Conservation (phyloP, 2,113 vertebrate species). For the Myanophis thanlyinensis region DNA sequence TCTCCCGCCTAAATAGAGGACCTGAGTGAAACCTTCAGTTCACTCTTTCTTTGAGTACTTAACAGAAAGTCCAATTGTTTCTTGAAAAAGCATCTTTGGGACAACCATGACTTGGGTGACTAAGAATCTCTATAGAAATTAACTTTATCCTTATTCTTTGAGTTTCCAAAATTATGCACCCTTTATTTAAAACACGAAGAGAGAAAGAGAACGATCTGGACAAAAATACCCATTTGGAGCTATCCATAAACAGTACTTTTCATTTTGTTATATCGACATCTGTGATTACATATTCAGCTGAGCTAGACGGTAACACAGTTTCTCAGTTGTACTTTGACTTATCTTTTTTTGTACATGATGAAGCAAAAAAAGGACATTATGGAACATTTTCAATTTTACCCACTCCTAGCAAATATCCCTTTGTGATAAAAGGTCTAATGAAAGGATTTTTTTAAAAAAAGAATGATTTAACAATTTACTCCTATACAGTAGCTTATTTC, state of each 20-base stretch:
- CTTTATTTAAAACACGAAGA: slow-evolving; percentile 6
- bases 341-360: slow-evolving; percentile 2
- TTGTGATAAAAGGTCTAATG: accelerated
- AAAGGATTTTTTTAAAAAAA: not conserved
- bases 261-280: slow-evolving; percentile 23
- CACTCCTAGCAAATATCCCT: not conserved
- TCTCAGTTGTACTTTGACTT: slow-evolving; percentile 2
- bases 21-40: too few species aligned
- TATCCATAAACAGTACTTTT: slow-evolving; percentile 9
- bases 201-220: not conserved
- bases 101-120: not conserved
- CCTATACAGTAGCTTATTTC: slow-evolving; percentile 7
- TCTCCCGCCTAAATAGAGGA: too few species aligned
- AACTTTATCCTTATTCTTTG: not conserved
- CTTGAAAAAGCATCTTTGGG: not conserved
- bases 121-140: not conserved
- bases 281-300: slow-evolving; percentile 19
- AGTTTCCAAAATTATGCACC: not conserved
- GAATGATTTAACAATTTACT: slow-evolving; percentile 13
- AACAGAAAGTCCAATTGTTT: not conserved
- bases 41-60: too few species aligned
- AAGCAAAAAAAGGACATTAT: slow-evolving; percentile 12
- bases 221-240: not conserved
- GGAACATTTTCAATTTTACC: not conserved
- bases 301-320: slow-evolving; percentile 1